Base-by-base conservation (phyloP, 2,888 invertebrate species). In the Drosophila imparisetae region DNA sequence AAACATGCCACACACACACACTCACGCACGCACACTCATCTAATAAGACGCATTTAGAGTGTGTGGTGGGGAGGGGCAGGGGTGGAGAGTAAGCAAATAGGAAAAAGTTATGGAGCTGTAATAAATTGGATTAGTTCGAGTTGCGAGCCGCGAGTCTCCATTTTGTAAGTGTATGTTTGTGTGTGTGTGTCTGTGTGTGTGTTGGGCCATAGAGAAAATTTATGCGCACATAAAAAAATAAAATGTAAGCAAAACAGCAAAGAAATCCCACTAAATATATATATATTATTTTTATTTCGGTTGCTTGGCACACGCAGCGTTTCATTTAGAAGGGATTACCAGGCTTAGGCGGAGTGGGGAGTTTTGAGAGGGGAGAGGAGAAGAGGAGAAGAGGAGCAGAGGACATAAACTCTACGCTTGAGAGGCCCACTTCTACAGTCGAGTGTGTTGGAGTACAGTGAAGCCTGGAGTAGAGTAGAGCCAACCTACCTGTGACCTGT, bases 51-150 rank as follows among this genome's bases (percentile, higher is more conserved):
- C 86, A 86, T 86, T 89, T 86, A 89, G 86, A 84, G 78, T 86
- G 75, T 78, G 73, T 74, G 63, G 57, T 53, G n/a, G 13, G 52
- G 34, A 32, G 36, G 24, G 30, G 38, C 40, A 55, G 38, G 65
- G 49, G 45, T 53, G 58, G 29, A 63, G 45, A 57, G 48, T 83
- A 89, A 83, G 81, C 89, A 91, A 91, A 91, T 91, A 83, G 80
- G 81, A 80, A 88, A 80, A 92, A 91, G 89, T 91, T 90, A 91
- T 91, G 86, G 89, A 92, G 86, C 92, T 91, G 91, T 91, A 91
- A 92, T 92, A 91, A 91, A 91, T 91, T 91, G 91, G 91, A 91
- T 91, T 91, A 92, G 92, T 91, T 92, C 91, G 86, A 91, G 91
- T 90, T 80, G 40, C 55, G 36, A 65, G 65, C 53, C 57, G 63